Base-by-base conservation (phyloP, 2,888 invertebrate species). In the Anticlea derivata region DNA sequence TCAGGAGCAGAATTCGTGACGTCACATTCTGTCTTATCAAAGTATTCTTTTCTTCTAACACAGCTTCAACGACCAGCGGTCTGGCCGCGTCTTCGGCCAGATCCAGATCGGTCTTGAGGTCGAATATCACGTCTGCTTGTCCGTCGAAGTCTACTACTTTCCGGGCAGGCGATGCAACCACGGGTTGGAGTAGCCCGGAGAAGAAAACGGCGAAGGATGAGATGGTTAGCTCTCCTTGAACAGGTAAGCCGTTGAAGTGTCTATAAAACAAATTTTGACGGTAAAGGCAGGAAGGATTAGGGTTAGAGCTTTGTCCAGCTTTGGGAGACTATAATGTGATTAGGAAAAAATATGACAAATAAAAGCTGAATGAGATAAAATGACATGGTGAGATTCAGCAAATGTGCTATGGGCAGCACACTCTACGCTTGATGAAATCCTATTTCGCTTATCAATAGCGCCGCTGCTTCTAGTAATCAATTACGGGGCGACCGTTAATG, bases 1-100 rank as follows among this genome's bases (percentile, higher is more conserved):
- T 71, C 45, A 94, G 92, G 26, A 97, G 91, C 54, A 95, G 92
- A 60, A 89, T 84, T 50, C 86, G 77, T 1, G 94, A 91, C 0
- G 95, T 93, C 8, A 94, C 94, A 74, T 96, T 97, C 74, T 98
- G 96, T 63, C 95, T 93, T 40, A 97, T 93, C 8, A 95, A 93
- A 1, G 98, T 98, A 61, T 97, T 92, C 46, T 94, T 94, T 88
- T 99, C 99, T 78, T 98, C 97, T 1, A 99, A 94, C 4, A 96
- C 94, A 0, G 97, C 98, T 73, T 97, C 95, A 37, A 98, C 93
- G 23, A 96, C 93, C 34, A 98, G 93, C 13, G 95, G 94, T 62
- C 97, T 92, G 67, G 95, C 95, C 44, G 97, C 96, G 68, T 96
- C 96, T 60, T 88, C 90, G 24, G 93, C 93, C 46, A 98, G 85